Evolutionary conservation across 2,113 vertebrate species (phyloP).

Genomic region (Brienomyrus brachyistius): DNA sequence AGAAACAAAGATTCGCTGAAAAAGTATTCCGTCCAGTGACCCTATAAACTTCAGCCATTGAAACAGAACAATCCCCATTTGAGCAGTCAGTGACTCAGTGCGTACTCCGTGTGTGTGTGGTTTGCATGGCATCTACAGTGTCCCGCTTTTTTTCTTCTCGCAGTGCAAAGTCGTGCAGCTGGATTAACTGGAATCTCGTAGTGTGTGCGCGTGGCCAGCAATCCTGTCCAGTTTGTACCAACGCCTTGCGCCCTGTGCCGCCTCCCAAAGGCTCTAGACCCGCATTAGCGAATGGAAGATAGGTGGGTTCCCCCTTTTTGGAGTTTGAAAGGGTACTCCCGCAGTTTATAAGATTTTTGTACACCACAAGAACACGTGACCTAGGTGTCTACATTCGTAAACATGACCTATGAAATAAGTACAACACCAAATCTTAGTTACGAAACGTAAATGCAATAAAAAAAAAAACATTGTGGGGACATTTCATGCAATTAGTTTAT

Average conservation of each 20-base stretch:
- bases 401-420: neutral
- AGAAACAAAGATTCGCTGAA: neutral
- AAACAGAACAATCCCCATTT: neutral
- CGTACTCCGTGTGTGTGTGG: neutral
- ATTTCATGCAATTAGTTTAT: neutral
- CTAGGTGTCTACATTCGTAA: neutral
- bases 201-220: neutral
- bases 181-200: too few relatives aligned
- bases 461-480: neutral
- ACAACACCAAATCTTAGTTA: neutral
- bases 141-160: too few relatives aligned
- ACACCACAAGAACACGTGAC: neutral
- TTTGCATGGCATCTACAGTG: too few relatives aligned
- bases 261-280: neutral
- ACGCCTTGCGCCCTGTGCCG: neutral
- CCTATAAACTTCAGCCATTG: neutral
- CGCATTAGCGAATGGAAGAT: neutral
- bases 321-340: neutral
- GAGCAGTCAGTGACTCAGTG: neutral
- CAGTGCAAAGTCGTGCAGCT: too few relatives aligned
- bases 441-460: neutral
- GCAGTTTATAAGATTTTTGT: neutral
- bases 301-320: neutral
- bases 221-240: neutral
- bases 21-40: neutral